Evolutionary conservation across 2,113 vertebrate genomes (phyloP).

Genomic region (Axis porcinus): DNA sequence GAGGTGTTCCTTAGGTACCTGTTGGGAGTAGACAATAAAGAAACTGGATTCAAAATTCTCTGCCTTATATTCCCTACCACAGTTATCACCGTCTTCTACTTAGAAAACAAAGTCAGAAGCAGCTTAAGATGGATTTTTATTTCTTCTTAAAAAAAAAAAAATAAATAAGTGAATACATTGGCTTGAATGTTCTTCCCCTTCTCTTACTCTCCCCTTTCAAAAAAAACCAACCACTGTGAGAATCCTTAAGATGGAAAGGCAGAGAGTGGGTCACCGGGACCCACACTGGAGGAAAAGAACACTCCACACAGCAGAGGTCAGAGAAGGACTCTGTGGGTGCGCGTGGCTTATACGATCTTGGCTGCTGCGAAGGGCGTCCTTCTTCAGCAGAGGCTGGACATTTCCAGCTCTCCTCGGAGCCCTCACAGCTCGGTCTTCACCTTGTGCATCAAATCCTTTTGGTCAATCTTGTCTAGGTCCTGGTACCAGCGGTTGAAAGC

Average conservation of each 20-base stretch:
- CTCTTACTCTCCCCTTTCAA: neutral
- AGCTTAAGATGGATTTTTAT: conserved; percentile 53
- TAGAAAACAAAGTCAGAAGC: conserved; percentile 28
- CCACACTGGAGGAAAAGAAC: neutral
- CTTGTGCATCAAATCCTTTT: conserved; percentile 96
- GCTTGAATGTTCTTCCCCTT: neutral
- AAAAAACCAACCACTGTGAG: neutral
- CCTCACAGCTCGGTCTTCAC: conserved; percentile 96
- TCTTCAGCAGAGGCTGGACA: neutral
- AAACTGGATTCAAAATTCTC: neutral
- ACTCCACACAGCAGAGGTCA: neutral
- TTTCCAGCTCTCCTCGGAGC: neutral
- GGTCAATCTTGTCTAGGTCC: conserved; percentile 94
- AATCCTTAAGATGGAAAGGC: neutral
- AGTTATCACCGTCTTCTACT: neutral
- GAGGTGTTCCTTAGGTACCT: neutral
- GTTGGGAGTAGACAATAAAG: neutral
- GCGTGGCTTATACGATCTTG: fast-evolving
- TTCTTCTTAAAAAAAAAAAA: conserved; percentile 54
- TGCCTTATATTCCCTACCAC: neutral
- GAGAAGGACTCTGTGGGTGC: neutral
- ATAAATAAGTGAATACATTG: conserved; percentile 43
- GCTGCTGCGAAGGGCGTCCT: neutral
- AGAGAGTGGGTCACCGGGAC: neutral
- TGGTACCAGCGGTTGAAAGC: conserved; percentile 96